Base-by-base conservation (phyloP, 2,113 vertebrate genomes). In the Panthera uncia region DNA sequence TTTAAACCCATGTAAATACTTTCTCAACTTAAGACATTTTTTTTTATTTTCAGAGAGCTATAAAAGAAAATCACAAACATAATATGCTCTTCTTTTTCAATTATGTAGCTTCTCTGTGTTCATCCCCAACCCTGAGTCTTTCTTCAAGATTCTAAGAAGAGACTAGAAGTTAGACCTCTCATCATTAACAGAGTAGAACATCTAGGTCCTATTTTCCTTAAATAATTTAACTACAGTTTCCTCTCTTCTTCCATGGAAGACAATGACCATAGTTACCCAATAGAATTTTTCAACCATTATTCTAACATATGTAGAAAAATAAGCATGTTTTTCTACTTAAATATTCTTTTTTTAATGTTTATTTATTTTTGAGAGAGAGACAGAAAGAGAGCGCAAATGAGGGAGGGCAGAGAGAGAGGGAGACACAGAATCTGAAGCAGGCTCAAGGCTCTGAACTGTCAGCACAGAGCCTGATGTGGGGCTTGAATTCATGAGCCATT, bases 231-330 rank as follows among this genome's bases (percentile, higher is more conserved):
- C 27, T 45, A 74, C 27, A 78, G 4, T 41, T 68, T 93, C 29
- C 14, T 94, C 41, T 52, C 66, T 74, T 76, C 95, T 68, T 96
- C 66, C 76, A 4, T 15, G 48, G 23, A 89, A 86, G 1, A 65
- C 2, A 15, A 23, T n/a, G 23, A 89, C n/a, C 50, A 36, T 2
- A 15, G 18, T 81, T 63, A 78, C 4, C 12, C n/a, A 73, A 33
- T 27, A 15, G 16, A 66, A 92, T 21, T 73, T 93, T 89, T 84
- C 63, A 90, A 91, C 57, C 36, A 79, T 90, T 90, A 73, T 95
- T 74, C 55, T 96, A 94, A 65, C 38, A 57, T 25, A 52, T n/a
- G 25, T 27, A 61, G 19, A 76, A 88, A 93, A 94, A 68, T 69
- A 94, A 93, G 12, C 27, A 41, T 55, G 48, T 15, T 73, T 87